These are phyloP conservation scores for Thera britannica DNA, from an alignment of 2,888 invertebrate genomes.

Conservation along the genomic window DNA sequence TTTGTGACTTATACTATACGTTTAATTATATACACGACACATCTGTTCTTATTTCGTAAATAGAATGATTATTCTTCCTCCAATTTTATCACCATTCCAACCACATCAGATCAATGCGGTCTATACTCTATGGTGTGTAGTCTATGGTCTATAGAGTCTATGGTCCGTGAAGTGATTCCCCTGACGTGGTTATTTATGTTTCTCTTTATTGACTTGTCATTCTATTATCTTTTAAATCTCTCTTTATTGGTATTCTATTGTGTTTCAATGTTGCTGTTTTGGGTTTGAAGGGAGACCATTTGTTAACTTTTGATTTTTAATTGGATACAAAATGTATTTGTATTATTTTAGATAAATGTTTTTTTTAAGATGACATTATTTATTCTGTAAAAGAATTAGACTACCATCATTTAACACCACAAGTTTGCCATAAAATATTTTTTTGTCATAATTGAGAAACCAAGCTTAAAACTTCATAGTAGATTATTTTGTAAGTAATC, in stretches of 20 bases:
- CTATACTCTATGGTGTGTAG: background rate
- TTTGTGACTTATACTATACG: no score
- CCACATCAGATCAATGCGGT: constrained; percentile 36
- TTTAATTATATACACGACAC: no score
- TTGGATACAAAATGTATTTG: no score
- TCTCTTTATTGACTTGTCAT: constrained; percentile 21
- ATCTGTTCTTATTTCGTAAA: constrained; percentile 15
- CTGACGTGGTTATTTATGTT: constrained; percentile 21
- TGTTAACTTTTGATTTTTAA: background rate
- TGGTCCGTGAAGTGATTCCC: constrained; percentile 38
- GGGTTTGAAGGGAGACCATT: background rate
- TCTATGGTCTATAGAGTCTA: constrained; percentile 31
- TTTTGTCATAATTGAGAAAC: no score
- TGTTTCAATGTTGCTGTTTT: background rate
- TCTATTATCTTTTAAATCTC: constrained; percentile 12
- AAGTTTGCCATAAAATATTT: no score
- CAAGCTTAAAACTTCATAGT: no score
- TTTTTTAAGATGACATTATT: no score
- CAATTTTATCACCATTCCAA: background rate
- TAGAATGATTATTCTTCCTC: no score
- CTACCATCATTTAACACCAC: no score
- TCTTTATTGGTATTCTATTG: constrained; percentile 1
- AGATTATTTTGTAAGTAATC: no score
- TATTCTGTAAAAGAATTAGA: no score
- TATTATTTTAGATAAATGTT: no score